phyloP scores from a whole-genome alignment of 2,797 vertebrate genomes.

The Sarcophilus harrisii region DNA sequence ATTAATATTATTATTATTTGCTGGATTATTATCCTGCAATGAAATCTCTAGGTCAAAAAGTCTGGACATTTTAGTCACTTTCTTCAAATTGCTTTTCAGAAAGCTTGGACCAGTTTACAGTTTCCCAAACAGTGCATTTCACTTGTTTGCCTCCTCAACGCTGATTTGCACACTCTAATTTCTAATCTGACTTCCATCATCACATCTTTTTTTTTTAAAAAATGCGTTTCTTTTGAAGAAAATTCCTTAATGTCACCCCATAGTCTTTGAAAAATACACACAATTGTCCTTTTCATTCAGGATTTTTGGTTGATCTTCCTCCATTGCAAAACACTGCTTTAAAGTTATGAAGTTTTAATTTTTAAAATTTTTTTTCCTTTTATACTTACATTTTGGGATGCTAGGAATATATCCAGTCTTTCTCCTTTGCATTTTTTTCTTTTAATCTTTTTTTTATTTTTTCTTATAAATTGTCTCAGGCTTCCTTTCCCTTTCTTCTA shows the following conservation, averaged over 20 bases:
- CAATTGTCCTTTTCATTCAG: background rate
- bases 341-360: background rate
- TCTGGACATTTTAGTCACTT: no score
- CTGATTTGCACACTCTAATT: background rate
- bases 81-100: no score
- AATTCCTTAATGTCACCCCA: background rate
- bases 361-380: background rate
- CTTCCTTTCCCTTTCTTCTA: background rate
- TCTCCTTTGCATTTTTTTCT: background rate
- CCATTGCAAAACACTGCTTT: background rate
- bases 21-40: no score
- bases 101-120: no score
- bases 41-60: no score
- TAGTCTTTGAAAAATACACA: background rate
- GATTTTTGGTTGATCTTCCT: background rate
- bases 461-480: background rate
- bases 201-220: background rate
- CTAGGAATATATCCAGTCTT: background rate
- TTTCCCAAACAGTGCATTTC: no score
- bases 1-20: no score
- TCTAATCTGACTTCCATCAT: background rate
- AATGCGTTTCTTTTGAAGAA: background rate
- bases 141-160: no score
- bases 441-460: background rate
- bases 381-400: background rate